These are phyloP conservation scores for Artibeus jamaicensis DNA, from an alignment of 2,797 vertebrate species.

Conservation along the genomic window DNA sequence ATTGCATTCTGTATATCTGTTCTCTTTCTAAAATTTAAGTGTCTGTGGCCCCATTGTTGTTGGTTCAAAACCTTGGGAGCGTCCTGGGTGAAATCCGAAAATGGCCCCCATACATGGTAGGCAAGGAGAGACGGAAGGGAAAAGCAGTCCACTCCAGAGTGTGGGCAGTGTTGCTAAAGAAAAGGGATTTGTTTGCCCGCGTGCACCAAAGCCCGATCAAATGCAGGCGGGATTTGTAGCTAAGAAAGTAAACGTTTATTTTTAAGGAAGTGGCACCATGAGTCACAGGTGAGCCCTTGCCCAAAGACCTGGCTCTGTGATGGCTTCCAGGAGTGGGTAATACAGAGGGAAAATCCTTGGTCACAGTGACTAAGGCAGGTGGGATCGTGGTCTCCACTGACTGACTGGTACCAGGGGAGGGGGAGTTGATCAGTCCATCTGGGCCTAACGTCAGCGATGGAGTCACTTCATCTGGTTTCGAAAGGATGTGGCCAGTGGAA, in stretches of 20 bases:
- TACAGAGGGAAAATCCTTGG: neutral
- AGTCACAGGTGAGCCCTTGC: neutral
- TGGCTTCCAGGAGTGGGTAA: neutral
- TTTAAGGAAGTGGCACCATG: neutral
- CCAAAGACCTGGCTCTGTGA: neutral
- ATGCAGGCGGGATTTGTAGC: neutral
- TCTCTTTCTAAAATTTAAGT: neutral
- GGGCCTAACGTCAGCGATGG: neutral
- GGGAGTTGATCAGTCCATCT: neutral
- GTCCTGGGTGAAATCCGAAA: neutral
- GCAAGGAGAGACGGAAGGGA: neutral
- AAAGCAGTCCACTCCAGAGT: neutral
- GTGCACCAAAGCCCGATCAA: neutral
- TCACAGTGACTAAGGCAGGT: neutral
- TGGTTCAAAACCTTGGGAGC: neutral
- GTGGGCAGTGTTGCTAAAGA: neutral
- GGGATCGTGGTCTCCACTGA: neutral
- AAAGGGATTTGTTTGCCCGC: neutral
- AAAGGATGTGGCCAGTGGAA: neutral
- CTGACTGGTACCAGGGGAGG: neutral
- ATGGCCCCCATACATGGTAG: neutral
- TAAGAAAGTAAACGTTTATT: neutral
- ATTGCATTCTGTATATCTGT: neutral
- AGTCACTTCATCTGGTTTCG: neutral
- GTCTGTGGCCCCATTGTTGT: neutral